These are phyloP conservation scores for Prosapia bicincta DNA, from an alignment of 2,888 invertebrate genomes.

Conservation along the genomic window DNA sequence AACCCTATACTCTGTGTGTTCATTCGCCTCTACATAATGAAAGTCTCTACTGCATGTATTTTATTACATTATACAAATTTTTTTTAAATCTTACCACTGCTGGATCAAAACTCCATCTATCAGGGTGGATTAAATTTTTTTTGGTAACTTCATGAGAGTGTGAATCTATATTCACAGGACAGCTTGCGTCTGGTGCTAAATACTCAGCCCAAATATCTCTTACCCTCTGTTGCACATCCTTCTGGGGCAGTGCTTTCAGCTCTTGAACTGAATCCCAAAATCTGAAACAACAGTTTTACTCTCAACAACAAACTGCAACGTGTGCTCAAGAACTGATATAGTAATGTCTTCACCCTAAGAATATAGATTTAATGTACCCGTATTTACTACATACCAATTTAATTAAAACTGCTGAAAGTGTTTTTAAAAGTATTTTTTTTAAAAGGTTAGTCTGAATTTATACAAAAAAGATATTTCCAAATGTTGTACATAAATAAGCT, in stretches of 20 bases:
- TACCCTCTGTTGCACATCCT: conserved; percentile 77
- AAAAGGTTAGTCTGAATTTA: too few species aligned
- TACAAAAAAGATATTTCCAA: too few species aligned
- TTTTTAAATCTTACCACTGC: conserved; percentile 70
- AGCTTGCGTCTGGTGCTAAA: conserved; percentile 88
- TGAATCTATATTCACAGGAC: conserved; percentile 97
- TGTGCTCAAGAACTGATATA: not conserved
- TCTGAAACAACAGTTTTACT: conserved; percentile 49
- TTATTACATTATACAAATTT: too few species aligned
- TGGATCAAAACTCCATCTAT: conserved; percentile 94
- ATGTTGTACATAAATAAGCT: too few species aligned
- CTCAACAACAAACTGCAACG: conserved; percentile 6
- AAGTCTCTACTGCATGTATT: too few species aligned
- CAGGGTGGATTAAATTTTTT: conserved; percentile 75
- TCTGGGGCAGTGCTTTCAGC: conserved; percentile 82
- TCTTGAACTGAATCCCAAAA: conserved; percentile 96
- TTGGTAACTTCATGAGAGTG: conserved; percentile 81
- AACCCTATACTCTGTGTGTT: too few species aligned
- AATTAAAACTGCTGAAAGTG: too few species aligned
- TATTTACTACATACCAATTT: too few species aligned
- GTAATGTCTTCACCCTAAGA: too few species aligned
- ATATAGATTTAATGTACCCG: too few species aligned
- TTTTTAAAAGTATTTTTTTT: too few species aligned
- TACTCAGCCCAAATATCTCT: conserved; percentile 91
- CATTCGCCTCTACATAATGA: too few species aligned